Percentiles rank a stretch among this genome's conserved stretches.
Evolutionary conservation across 2,888 invertebrate species (phyloP).

Genomic region (Pammene aurita): DNA sequence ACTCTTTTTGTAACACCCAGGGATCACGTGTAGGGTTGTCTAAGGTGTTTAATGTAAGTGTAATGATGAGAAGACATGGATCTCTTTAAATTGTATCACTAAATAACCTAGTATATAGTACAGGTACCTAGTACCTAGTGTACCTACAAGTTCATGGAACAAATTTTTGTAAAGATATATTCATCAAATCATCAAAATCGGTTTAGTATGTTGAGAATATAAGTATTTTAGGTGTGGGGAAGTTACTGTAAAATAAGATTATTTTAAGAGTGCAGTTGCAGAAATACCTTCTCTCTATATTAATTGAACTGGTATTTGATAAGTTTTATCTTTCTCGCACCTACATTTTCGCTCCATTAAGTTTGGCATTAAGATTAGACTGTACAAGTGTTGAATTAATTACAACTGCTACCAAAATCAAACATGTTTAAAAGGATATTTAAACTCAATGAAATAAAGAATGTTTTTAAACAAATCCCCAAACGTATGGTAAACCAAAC

Average conservation of each 20-base stretch:
- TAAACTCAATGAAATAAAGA: neutral
- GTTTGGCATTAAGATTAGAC: constrained; percentile 8
- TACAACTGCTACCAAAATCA: neutral
- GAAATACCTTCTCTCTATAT: neutral
- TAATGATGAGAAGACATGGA: too few relatives aligned
- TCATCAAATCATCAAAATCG: too few relatives aligned
- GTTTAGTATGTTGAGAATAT: too few relatives aligned
- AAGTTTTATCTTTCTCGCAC: neutral
- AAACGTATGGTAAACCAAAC: constrained; percentile 2
- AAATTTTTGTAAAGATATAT: too few relatives aligned
- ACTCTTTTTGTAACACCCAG: too few relatives aligned
- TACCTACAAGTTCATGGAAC: too few relatives aligned
- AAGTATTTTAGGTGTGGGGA: too few relatives aligned
- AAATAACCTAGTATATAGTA: too few relatives aligned
- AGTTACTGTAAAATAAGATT: neutral
- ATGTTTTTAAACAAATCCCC: neutral
- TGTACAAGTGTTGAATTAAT: neutral
- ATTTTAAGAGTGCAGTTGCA: neutral
- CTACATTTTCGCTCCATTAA: constrained; percentile 13
- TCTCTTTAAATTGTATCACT: too few relatives aligned
- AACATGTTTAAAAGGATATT: neutral
- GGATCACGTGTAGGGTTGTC: too few relatives aligned
- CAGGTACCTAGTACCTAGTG: too few relatives aligned
- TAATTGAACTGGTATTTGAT: neutral
- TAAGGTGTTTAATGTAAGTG: too few relatives aligned